Percentiles rank a stretch among this genome's conserved stretches.
Evolutionary conservation across 2,113 vertebrate species (phyloP).

Genomic region (Columbina picui): DNA sequence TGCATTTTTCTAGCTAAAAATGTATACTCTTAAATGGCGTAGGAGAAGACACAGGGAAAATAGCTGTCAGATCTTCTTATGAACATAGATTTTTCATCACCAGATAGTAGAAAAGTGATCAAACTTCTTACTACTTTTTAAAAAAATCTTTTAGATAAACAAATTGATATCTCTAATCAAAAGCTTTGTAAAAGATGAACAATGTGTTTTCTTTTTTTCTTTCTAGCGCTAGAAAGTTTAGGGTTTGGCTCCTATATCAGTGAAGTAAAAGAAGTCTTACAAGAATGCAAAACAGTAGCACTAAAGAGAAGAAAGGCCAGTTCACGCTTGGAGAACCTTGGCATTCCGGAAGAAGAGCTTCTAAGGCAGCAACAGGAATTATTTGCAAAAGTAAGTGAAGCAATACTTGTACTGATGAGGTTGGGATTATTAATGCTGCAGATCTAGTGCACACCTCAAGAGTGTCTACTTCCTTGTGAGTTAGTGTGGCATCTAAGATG

Average conservation of each 20-base stretch:
- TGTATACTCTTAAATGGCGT: not conserved
- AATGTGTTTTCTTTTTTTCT: not conserved
- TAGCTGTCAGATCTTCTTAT: not conserved
- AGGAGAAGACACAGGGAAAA: not conserved
- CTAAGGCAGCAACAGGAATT: conserved; percentile 96
- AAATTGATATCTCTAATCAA: not conserved
- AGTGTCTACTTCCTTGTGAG: not conserved
- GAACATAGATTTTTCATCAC: not conserved
- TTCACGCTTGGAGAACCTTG: conserved; percentile 96
- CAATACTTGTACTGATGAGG: not conserved
- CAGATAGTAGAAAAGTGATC: not conserved
- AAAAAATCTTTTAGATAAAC: not conserved
- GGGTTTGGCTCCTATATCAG: conserved; percentile 97
- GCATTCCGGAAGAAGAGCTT: conserved; percentile 97
- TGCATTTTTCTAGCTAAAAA: not conserved
- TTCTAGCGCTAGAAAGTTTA: conserved; percentile 93
- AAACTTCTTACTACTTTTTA: not conserved
- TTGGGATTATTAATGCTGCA: not conserved
- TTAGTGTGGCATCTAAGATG: not conserved
- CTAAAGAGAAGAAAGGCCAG: conserved; percentile 98
- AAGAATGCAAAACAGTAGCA: conserved; percentile 99
- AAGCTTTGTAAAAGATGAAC: not conserved
- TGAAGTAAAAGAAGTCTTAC: conserved; percentile 98
- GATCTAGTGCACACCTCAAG: not conserved
- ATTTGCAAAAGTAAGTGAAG: conserved; percentile 93